These are phyloP conservation scores for Chelonus formosanus DNA, from an alignment of 2,888 invertebrate species.

Conservation along the genomic window DNA sequence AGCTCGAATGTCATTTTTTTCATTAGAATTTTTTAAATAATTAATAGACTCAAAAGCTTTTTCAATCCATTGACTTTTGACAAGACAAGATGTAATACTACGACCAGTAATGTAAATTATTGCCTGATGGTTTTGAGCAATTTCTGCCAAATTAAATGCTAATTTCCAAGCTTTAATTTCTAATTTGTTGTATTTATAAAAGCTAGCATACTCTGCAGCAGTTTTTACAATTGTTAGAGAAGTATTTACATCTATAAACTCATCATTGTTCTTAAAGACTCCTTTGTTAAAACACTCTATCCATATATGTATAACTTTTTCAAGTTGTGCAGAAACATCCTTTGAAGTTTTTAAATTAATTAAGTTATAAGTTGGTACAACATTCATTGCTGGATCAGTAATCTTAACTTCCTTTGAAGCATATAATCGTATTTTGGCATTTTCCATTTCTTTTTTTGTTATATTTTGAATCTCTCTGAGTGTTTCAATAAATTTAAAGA, in stretches of 20 bases:
- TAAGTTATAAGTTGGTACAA: conserved; percentile 55
- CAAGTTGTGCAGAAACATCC: conserved; percentile 43
- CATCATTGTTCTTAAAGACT: background rate
- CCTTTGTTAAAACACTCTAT: conserved; percentile 41
- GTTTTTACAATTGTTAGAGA: conserved; percentile 49
- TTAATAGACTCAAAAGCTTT: conserved; percentile 41
- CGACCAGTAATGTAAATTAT: conserved; percentile 54
- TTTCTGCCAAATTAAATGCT: conserved; percentile 50
- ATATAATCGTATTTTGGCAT: conserved; percentile 36
- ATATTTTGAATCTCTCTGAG: conserved; percentile 39
- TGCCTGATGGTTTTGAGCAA: conserved; percentile 43
- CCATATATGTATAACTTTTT: conserved; percentile 49
- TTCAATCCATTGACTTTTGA: conserved; percentile 50
- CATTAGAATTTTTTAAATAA: conserved; percentile 39
- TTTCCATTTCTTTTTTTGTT: conserved; percentile 49
- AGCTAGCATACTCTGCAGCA: conserved; percentile 55
- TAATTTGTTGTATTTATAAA: conserved; percentile 51
- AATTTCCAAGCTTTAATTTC: conserved; percentile 55
- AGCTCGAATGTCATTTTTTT: conserved; percentile 29
- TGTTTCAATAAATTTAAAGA: conserved; percentile 49
- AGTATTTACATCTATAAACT: background rate
- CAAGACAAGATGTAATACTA: conserved; percentile 48
- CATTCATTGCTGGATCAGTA: conserved; percentile 36
- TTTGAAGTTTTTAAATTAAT: conserved; percentile 54
- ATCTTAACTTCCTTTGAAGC: conserved; percentile 32